These are phyloP conservation scores for Hypolimnas misippus DNA, from an alignment of 2,888 invertebrate species.

Conservation along the genomic window DNA sequence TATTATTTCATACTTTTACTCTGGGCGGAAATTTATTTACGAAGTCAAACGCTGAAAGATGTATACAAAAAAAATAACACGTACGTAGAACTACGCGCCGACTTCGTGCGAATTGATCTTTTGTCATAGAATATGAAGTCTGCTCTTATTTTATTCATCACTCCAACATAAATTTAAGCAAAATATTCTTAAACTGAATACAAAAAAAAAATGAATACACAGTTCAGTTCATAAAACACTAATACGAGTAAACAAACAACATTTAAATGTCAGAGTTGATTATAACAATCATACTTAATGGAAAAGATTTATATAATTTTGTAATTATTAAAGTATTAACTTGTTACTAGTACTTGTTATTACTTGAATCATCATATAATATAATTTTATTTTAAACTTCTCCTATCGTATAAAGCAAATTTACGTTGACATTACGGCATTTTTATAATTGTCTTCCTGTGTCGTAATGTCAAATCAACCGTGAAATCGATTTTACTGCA, in stretches of 20 bases:
- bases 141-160: background rate
- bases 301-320: no score
- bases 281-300: no score
- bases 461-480: no score
- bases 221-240: background rate
- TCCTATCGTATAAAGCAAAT: no score
- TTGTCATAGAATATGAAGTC: slow-evolving; percentile 4
- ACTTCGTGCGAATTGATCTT: slow-evolving; percentile 3
- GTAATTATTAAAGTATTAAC: no score
- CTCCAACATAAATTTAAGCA: background rate
- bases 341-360: no score
- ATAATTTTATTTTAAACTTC: no score
- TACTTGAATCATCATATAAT: no score
- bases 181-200: background rate
- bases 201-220: background rate
- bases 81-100: background rate
- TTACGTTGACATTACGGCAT: no score
- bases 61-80: slow-evolving; percentile 3
- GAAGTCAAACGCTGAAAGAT: slow-evolving; percentile 5
- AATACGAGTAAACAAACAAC: background rate
- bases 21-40: background rate
- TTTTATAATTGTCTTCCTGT: no score
- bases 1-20: background rate
- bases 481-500: no score
- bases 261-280: no score